Evolutionary conservation across 2,797 vertebrate species (phyloP).

Genomic region (Tapera naevia): DNA sequence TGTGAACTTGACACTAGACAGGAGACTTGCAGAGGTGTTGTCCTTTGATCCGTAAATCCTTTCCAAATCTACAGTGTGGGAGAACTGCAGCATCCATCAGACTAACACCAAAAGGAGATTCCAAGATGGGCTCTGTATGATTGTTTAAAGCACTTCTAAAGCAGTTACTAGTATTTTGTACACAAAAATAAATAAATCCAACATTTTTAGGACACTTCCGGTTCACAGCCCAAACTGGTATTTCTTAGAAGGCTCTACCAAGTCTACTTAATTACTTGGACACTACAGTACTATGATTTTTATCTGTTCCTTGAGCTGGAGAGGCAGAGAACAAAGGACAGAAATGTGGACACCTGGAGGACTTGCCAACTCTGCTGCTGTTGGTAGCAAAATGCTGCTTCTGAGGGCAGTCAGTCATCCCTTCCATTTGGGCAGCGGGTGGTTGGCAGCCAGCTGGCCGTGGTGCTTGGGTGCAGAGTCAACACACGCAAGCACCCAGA

Average conservation of each 20-base stretch:
- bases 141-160: background rate
- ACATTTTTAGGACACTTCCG: background rate
- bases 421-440: too few relatives aligned
- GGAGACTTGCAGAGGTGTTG: accelerated
- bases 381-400: background rate
- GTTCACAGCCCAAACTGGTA: background rate
- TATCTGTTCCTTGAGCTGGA: background rate
- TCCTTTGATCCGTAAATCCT: background rate
- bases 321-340: background rate
- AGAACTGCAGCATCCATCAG: background rate
- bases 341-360: background rate
- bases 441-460: too few relatives aligned
- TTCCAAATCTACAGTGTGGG: background rate
- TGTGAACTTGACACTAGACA: background rate
- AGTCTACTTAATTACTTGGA: background rate
- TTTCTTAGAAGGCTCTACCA: background rate
- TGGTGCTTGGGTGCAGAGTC: background rate
- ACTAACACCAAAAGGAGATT: background rate
- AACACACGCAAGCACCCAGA: background rate
- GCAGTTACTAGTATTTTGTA: background rate
- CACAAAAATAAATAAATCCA: background rate
- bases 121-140: background rate
- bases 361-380: background rate
- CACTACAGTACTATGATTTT: background rate
- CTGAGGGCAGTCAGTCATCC: background rate